Evolutionary conservation across 2,888 invertebrate genomes (phyloP).

Genomic region (Dynastes grantii): DNA sequence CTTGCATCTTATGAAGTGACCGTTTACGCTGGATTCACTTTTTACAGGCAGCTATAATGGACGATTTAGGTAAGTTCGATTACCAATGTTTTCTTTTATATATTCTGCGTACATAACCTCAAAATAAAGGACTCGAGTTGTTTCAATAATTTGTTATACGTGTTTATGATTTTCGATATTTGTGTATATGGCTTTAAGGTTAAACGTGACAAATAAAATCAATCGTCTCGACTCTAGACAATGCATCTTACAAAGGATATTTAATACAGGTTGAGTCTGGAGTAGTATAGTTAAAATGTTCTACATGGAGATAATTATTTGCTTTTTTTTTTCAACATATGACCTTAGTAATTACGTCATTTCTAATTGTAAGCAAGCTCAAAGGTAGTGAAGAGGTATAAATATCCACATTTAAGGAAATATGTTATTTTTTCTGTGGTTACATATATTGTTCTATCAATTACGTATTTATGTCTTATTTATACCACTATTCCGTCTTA

Average conservation of each 20-base stretch:
- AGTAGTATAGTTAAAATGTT: too few species aligned
- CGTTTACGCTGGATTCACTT: background rate
- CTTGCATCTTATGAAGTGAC: constrained; percentile 27
- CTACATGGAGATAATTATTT: too few species aligned
- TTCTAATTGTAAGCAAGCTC: constrained; percentile 28
- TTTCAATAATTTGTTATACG: constrained; percentile 15
- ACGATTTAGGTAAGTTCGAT: constrained; percentile 49
- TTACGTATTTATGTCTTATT: constrained; percentile 12
- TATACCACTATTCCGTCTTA: background rate
- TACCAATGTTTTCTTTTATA: constrained; percentile 1
- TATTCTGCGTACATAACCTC: constrained; percentile 50
- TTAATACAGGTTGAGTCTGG: too few species aligned
- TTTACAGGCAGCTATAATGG: constrained; percentile 46
- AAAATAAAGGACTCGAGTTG: constrained; percentile 19
- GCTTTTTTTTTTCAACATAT: background rate
- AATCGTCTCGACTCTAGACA: background rate
- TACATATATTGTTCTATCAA: background rate
- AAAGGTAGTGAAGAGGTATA: background rate
- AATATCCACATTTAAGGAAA: background rate
- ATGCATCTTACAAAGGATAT: constrained; percentile 1
- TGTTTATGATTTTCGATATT: constrained; percentile 23
- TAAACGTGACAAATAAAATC: constrained; percentile 7
- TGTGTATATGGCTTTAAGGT: constrained; percentile 28
- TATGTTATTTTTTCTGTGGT: background rate
- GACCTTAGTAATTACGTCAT: constrained; percentile 29